Evolutionary conservation across 2,888 invertebrate genomes (phyloP).

Genomic region (Leptura quadrifasciata): DNA sequence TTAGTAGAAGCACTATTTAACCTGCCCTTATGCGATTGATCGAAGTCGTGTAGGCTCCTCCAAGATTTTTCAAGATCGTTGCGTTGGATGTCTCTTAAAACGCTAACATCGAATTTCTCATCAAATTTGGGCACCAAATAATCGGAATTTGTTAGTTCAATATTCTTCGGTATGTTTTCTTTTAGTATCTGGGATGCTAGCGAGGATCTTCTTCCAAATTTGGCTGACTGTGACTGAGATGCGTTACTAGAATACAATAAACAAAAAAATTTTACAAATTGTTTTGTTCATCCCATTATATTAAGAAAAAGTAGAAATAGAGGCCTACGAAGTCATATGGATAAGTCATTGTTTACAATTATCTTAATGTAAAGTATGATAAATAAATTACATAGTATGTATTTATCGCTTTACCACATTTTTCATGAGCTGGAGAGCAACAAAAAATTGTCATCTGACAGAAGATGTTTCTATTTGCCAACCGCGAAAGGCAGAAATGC

Average conservation of each 20-base stretch:
- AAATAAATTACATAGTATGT: no score
- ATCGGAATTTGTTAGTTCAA: conserved; percentile 57
- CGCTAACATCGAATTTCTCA: conserved; percentile 53
- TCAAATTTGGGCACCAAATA: conserved; percentile 64
- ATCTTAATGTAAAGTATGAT: no score
- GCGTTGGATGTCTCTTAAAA: conserved; percentile 51
- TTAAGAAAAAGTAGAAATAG: no score
- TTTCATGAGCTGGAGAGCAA: no score
- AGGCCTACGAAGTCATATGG: no score
- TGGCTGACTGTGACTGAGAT: conserved; percentile 61
- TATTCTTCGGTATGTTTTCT: conserved; percentile 58
- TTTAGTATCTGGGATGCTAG: conserved; percentile 60
- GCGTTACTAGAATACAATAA: background rate
- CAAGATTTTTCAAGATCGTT: conserved; percentile 64
- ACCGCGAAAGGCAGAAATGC: no score
- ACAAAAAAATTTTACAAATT: no score
- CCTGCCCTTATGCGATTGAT: conserved; percentile 67
- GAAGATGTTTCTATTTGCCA: no score
- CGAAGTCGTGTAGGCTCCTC: conserved; percentile 66
- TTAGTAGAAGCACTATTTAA: conserved; percentile 62
- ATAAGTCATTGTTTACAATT: no score
- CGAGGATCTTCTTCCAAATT: conserved; percentile 66
- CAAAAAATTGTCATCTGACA: no score
- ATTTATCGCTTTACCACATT: no score
- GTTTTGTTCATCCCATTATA: no score